phyloP scores from a whole-genome alignment of 2,888 invertebrate species.

The Ormia ochracea region DNA sequence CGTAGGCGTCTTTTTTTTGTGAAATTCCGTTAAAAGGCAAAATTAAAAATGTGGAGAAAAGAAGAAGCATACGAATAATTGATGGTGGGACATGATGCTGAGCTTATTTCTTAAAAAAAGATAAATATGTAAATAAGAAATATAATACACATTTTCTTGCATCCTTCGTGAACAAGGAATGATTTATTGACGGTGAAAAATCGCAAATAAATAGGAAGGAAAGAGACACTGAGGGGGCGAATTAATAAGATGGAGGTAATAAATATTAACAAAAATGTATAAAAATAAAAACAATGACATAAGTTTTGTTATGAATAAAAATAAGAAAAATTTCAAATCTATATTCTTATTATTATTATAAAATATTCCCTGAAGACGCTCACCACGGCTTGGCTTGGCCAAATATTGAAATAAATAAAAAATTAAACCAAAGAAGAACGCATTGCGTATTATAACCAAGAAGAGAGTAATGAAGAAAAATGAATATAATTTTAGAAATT shows the following conservation, averaged over 20 bases:
- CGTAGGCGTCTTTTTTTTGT: slow-evolving; percentile 4
- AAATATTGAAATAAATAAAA: too few species aligned
- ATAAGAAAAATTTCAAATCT: too few species aligned
- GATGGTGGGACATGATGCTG: slow-evolving; percentile 1
- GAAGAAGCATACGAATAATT: slow-evolving; percentile 14
- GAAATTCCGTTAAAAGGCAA: slow-evolving; percentile 5
- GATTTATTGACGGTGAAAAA: background rate
- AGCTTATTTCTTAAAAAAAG: slow-evolving; percentile 1
- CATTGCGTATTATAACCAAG: too few species aligned
- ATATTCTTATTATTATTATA: too few species aligned
- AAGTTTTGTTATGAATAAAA: background rate
- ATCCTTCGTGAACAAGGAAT: background rate
- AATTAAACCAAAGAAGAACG: too few species aligned
- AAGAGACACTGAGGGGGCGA: background rate
- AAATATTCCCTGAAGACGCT: too few species aligned
- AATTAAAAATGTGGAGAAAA: background rate
- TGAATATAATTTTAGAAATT: too few species aligned
- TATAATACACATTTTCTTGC: background rate
- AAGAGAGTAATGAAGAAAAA: too few species aligned
- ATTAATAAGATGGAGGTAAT: background rate
- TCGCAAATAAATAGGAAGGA: background rate
- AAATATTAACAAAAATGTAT: background rate
- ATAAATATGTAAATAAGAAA: background rate
- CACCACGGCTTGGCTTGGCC: too few species aligned
- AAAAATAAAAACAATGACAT: background rate